Conservation (phyloP, 2,113 vertebrate genomes). For the Oncorhynchus clarkii region DNA sequence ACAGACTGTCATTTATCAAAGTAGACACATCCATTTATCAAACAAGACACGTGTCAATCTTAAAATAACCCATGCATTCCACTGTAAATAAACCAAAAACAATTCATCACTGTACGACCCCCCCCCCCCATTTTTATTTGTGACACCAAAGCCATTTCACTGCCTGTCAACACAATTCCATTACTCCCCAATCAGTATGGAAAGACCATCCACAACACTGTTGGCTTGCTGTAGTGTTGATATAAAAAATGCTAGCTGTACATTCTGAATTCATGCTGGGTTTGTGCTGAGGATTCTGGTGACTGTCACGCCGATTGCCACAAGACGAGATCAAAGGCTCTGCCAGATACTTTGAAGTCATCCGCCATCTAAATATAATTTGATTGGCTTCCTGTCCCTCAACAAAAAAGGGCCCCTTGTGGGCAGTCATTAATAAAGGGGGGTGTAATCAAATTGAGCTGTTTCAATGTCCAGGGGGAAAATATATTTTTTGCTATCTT, state of each 20-base stretch:
- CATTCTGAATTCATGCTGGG: not conserved
- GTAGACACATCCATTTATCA: no score
- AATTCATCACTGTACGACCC: not conserved
- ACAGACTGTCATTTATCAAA: no score
- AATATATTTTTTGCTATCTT: not conserved
- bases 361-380: slow-evolving; percentile 24
- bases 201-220: not conserved
- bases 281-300: not conserved
- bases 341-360: slow-evolving; percentile 3
- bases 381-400: slow-evolving; percentile 26
- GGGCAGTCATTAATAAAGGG: slow-evolving; percentile 3
- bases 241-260: slow-evolving; percentile 15
- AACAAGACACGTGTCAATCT: no score
- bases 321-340: slow-evolving; percentile 15
- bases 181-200: not conserved
- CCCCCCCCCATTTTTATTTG: not conserved
- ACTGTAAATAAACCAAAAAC: not conserved
- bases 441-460: slow-evolving; percentile 13
- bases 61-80: no score
- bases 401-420: slow-evolving; percentile 13
- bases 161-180: slow-evolving; percentile 2
- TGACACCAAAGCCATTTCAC: slow-evolving; percentile 6
- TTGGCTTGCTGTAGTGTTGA: not conserved
- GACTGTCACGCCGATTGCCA: slow-evolving; percentile 13
- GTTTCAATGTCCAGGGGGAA: slow-evolving; percentile 15